These are phyloP conservation scores for Gyrodactylus salaris DNA, from an alignment of 1,140 invertebrate genomes.

Conservation along the genomic window DNA sequence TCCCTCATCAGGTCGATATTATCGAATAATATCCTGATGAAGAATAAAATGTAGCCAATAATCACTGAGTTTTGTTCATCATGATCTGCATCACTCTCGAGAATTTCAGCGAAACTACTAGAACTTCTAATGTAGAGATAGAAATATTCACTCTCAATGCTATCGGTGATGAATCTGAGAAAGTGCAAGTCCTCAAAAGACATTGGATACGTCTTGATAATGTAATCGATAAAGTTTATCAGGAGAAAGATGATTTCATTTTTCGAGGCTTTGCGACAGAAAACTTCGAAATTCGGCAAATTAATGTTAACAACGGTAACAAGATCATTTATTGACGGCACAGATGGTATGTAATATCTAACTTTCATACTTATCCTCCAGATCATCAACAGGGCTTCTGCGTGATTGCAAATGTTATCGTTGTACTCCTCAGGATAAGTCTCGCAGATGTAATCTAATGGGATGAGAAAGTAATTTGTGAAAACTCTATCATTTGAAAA, in stretches of 20 bases:
- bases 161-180: not conserved
- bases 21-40: not conserved
- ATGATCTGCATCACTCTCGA: not conserved
- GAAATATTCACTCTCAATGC: not conserved
- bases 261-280: too few species aligned
- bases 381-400: not conserved
- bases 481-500: not conserved
- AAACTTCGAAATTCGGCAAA: too few species aligned
- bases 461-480: not conserved
- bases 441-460: not conserved
- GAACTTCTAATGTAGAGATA: not conserved
- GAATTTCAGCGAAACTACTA: not conserved
- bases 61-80: not conserved
- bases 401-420: not conserved
- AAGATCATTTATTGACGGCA: too few species aligned
- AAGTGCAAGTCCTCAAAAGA: too few species aligned
- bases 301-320: too few species aligned
- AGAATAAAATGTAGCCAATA: not conserved
- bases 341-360: too few species aligned
- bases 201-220: too few species aligned
- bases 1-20: not conserved
- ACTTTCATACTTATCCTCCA: not conserved
- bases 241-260: too few species aligned
- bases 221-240: too few species aligned
- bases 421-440: not conserved